A percentile compares a stretch with the other conserved stretches of the same genome.
Evolutionary conservation across 2,113 vertebrate genomes (phyloP).

Genomic region (Orycteropus afer): DNA sequence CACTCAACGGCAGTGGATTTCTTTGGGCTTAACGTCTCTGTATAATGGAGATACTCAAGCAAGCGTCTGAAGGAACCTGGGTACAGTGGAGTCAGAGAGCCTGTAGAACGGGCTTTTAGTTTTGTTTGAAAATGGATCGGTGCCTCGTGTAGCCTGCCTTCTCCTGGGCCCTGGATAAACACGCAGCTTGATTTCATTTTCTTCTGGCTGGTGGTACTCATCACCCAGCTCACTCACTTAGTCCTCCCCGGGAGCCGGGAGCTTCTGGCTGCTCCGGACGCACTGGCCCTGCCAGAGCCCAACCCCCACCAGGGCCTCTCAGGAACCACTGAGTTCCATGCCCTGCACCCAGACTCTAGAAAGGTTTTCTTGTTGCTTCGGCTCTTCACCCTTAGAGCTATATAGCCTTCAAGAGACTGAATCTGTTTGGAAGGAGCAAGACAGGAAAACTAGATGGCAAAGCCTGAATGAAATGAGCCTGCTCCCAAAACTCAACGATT

Average conservation of each 20-base stretch:
- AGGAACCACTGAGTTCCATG: not conserved
- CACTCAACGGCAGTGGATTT: not conserved
- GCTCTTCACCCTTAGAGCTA: not conserved
- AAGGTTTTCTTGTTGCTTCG: slow-evolving; percentile 14
- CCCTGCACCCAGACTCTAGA: not conserved
- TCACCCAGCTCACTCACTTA: not conserved
- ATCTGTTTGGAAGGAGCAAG: not conserved
- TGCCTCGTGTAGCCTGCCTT: not conserved
- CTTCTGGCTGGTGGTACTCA: not conserved
- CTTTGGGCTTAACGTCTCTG: not conserved
- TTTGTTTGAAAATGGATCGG: not conserved
- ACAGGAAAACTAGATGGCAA: not conserved
- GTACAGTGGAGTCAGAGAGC: not conserved
- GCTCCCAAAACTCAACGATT: not conserved
- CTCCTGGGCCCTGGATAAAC: not conserved
- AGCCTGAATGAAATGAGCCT: not conserved
- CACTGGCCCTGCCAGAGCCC: not conserved
- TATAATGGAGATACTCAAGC: not conserved
- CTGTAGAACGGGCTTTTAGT: not conserved
- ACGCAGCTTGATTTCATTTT: not conserved
- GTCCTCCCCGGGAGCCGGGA: not conserved
- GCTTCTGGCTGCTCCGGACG: not conserved
- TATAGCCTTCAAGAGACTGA: not conserved
- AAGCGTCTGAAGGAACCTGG: not conserved
- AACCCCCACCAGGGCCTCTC: not conserved